A percentile compares a stretch with the other conserved stretches of the same genome.
Conservation (phyloP, 2,113 vertebrate genomes). For the Eptatretus burgeri region DNA sequence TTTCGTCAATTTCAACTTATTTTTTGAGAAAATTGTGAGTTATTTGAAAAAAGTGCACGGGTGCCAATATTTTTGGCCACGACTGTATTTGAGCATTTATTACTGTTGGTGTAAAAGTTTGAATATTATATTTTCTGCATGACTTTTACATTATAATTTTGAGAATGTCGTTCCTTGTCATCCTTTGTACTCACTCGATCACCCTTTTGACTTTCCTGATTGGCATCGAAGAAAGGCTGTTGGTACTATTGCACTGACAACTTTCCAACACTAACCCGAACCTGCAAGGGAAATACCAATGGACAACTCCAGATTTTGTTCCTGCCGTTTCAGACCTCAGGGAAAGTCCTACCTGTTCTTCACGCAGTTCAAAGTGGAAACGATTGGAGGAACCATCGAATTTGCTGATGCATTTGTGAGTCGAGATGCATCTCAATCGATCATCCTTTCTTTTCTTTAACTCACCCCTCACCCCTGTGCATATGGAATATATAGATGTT, state of each 20-base stretch:
- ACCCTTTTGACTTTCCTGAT: not conserved
- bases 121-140: too few species aligned
- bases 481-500: too few species aligned
- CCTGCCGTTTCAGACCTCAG: slow-evolving; percentile 33
- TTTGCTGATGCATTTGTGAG: slow-evolving; percentile 65
- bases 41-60: too few species aligned
- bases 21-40: too few species aligned
- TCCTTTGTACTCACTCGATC: not conserved
- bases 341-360: slow-evolving; percentile 95
- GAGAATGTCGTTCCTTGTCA: not conserved
- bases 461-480: too few species aligned
- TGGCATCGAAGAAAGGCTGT: not conserved
- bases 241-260: not conserved
- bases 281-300: not conserved
- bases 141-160: not conserved
- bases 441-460: too few species aligned
- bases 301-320: not conserved
- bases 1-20: too few species aligned
- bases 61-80: too few species aligned
- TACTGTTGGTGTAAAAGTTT: too few species aligned
- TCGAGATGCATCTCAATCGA: slow-evolving; percentile 11
- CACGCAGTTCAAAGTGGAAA: slow-evolving; percentile 61
- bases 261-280: not conserved
- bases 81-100: too few species aligned
- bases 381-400: slow-evolving; percentile 53